Percentiles rank a stretch among this genome's conserved stretches.
Evolutionary conservation across 2,888 invertebrate species (phyloP).

Genomic region (Geotrupes spiniger): DNA sequence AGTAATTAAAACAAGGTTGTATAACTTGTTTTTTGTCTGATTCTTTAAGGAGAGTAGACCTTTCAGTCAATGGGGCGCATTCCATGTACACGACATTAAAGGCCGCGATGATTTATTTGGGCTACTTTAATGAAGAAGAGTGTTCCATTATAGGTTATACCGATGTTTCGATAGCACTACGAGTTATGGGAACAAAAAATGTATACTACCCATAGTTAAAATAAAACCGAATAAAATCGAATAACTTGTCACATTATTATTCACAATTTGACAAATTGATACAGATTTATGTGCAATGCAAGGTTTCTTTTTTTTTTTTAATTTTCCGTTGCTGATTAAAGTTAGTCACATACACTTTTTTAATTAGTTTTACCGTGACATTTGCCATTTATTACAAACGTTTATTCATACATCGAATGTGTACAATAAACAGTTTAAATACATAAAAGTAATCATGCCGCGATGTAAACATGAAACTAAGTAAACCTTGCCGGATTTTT

Average conservation of each 20-base stretch:
- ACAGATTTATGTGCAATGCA: no score
- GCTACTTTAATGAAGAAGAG: slow-evolving; percentile 23
- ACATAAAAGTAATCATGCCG: no score
- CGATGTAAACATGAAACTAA: no score
- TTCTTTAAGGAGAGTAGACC: slow-evolving; percentile 20
- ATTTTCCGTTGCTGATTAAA: no score
- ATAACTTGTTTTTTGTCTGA: slow-evolving; percentile 39
- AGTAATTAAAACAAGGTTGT: slow-evolving; percentile 44
- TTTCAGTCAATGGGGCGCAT: slow-evolving; percentile 4
- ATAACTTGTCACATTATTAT: slow-evolving; percentile 6
- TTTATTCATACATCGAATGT: no score
- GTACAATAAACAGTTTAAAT: no score
- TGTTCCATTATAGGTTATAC: slow-evolving; percentile 35
- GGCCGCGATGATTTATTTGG: background rate
- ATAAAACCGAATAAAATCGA: background rate
- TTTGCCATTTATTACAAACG: no score
- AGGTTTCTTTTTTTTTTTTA: no score
- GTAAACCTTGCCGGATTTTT: no score
- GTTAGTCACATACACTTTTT: no score
- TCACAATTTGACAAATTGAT: background rate
- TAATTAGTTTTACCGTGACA: no score
- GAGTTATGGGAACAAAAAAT: slow-evolving; percentile 25
- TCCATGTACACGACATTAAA: slow-evolving; percentile 8
- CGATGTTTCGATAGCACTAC: slow-evolving; percentile 32
- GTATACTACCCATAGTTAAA: slow-evolving; percentile 8